A percentile compares a stretch with the other conserved stretches of the same genome.
Evolutionary conservation across 92 coral and sea anemone species (phyloP).

Genomic region (Umimayanthus chanpuru): DNA sequence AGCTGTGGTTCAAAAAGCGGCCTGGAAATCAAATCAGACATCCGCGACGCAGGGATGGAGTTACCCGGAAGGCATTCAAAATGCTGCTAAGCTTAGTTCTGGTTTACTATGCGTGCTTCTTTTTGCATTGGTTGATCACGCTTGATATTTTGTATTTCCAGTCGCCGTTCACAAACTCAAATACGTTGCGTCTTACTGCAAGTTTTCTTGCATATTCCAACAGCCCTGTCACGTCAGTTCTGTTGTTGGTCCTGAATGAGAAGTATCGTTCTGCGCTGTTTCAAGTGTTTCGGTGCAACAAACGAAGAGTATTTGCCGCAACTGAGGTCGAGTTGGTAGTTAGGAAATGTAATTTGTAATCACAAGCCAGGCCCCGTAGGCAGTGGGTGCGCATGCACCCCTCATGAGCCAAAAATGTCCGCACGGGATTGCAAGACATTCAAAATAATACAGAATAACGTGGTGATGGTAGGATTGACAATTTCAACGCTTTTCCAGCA

Average conservation of each 20-base stretch:
- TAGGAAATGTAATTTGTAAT: not conserved
- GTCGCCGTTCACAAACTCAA: not conserved
- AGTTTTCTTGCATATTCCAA: not conserved
- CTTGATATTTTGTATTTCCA: not conserved
- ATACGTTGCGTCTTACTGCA: not conserved
- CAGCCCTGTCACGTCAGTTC: not conserved
- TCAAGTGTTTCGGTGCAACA: not conserved
- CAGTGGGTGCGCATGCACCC: no score
- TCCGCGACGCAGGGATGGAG: not conserved
- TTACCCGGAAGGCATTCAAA: not conserved
- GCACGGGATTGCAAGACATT: no score
- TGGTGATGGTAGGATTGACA: no score
- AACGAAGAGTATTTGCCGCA: not conserved
- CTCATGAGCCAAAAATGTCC: no score
- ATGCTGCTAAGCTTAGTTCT: not conserved
- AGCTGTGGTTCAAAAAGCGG: not conserved
- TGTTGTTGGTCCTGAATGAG: not conserved
- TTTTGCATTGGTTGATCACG: not conserved
- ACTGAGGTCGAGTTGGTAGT: not conserved
- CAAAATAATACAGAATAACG: no score
- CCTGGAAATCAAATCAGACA: not conserved
- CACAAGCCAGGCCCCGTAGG: no score
- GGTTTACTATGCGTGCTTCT: not conserved
- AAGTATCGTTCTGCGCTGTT: not conserved
- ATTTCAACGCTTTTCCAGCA: no score